Base-by-base conservation (phyloP, 1,140 invertebrate genomes). In the Trigoniulus corallinus region DNA sequence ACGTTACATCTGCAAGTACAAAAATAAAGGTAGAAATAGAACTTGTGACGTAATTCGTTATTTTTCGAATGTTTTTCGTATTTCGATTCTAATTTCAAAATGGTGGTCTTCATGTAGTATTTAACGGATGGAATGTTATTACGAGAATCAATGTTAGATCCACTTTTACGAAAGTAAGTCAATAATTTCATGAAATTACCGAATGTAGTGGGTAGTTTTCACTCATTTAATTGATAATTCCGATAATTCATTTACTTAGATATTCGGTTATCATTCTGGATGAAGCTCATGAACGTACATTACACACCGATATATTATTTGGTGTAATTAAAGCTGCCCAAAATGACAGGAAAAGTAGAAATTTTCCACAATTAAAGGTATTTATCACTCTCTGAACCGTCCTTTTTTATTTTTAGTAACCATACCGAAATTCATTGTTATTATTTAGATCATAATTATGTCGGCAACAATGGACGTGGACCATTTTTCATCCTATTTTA, bases 391-490 rank as follows among this genome's bases (percentile, higher is more conserved):
- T 4, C 21, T 47, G 23, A 18, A 4, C 10, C 18, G 4, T 43
- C 10, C 10, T 34, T 34, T 34, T 34, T 34, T 34, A 34, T 18
- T n/a, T 4, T 34, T 34, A 7, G 15, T 7, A 22, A 43, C 20
- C n/a, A n/a, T n/a, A n/a, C n/a, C 7, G 15, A 34, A 7, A 44
- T 44, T 44, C 4, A 4, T 44, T 44, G 21, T 20, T 21, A 12
- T 44, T 4, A 7, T 44, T 57, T 15, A 81, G 74, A 65, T 92
- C 0, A 74, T 95, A 21, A 70, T 96, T 15, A 95, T 94, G 80
- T 95, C 89, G 15, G 92, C 92, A 0, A 95, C 89, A 27, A 88
- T 95, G 83, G 84, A 95, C 71, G 85, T 89, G 13, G 86, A 94
- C 65, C 79, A 87, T 59, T 96, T 98, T 66, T 79, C 79, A 29